Evolutionary conservation across 1,140 invertebrate species (phyloP), one percentile per base, ranked within the genome.

Genomic region (Gonioctena quinquepunctata): DNA sequence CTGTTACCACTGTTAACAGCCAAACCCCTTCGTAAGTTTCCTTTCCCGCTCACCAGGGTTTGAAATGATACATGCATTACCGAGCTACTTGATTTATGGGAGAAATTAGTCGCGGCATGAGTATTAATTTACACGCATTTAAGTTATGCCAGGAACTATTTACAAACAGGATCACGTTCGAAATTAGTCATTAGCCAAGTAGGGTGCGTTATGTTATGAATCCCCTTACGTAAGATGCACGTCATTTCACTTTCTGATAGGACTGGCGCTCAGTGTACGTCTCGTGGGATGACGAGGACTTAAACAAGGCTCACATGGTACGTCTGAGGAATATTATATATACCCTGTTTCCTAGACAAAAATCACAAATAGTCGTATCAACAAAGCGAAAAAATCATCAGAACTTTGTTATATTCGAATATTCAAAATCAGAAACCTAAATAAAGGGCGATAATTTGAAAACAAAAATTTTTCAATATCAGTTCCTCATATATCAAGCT

Each of bases 21-120:
- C 5, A 11, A 54, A 54, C 19, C 52, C 6, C 52, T 21, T 42
- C n/a, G 13, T 42, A 54, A 54, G 18, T 54, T 54, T 54, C 18
- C 52, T 42, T 23, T 21, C 18, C 18, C 11, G 11, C 18, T 54
- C 52, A n/a, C 52, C 52, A 19, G 5, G 18, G 18, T 54, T 18
- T 54, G 4, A 54, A 23, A 54, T 54, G 52, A 54, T 54, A 54
- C 52, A 54, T 54, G 22, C 22, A 54, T 54, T 54, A 54, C 52
- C 33, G 13, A n/a, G n/a, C n/a, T n/a, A 54, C 21, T 22, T 61
- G 62, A 23, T 50, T 65, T 42, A 52, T 23, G 19, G n/a, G 16
- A 16, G 16, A 49, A 22, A 22, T 65, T 33, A 65, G 33, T 25
- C 16, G 22, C 18, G n/a, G 27, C 42, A 26, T 65, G n/a, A 16